Evolutionary conservation across 2,113 vertebrate species (phyloP).

Genomic region (Cinclus cinclus): DNA sequence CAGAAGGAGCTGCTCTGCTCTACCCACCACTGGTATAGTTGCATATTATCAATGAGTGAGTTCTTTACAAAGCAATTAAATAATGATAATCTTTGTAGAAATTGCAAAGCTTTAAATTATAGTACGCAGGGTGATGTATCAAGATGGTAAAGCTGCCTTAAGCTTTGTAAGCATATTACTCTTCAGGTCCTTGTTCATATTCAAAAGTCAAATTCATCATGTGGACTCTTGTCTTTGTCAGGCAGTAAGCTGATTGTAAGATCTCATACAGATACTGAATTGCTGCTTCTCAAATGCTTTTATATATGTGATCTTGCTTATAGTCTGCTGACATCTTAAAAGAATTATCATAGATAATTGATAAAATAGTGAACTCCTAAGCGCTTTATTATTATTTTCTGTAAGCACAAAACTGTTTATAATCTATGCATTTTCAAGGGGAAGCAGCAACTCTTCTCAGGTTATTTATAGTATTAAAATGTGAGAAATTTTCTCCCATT

Average conservation of each 20-base stretch:
- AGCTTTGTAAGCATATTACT: not conserved
- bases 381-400: not conserved
- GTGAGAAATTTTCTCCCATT: not conserved
- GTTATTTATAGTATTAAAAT: not conserved
- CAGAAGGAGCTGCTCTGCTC: not conserved
- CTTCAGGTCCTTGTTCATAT: not conserved
- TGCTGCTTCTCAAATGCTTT: not conserved
- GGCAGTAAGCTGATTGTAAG: not conserved
- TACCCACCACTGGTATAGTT: not conserved
- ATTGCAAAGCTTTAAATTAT: not conserved
- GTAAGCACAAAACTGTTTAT: not conserved
- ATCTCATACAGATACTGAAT: not conserved
- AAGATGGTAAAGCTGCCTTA: not conserved
- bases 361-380: not conserved
- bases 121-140: not conserved
- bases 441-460: not conserved
- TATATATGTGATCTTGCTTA: not conserved
- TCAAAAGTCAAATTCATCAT: not conserved
- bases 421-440: not conserved
- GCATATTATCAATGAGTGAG: not conserved
- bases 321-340: not conserved
- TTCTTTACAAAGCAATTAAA: not conserved
- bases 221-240: not conserved
- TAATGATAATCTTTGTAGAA: slow-evolving; percentile 1
- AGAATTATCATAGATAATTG: not conserved